phyloP scores from a whole-genome alignment of 2,888 invertebrate genomes.

The Euplagia quadripunctaria region DNA sequence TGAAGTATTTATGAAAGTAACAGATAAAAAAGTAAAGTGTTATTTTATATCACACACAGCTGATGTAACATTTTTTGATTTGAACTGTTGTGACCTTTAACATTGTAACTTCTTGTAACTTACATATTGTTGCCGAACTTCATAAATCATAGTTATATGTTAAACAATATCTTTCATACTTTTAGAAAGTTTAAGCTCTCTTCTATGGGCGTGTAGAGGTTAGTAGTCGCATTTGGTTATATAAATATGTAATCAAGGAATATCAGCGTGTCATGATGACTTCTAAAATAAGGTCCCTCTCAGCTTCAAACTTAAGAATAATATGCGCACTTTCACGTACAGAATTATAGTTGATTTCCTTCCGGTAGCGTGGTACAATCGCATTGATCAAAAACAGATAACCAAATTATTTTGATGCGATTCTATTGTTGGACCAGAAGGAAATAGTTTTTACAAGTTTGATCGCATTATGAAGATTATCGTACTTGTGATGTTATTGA shows the following conservation, averaged over 20 bases:
- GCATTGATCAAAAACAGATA: background rate
- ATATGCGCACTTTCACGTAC: slow-evolving; percentile 1
- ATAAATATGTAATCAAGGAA: background rate
- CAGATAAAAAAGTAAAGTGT: background rate
- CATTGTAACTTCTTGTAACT: background rate
- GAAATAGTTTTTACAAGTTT: background rate
- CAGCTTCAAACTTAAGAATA: background rate
- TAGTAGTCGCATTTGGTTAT: background rate
- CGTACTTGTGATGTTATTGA: background rate
- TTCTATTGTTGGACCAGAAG: background rate
- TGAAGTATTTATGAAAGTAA: background rate
- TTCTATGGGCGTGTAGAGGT: background rate
- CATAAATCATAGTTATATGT: background rate
- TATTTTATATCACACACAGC: too few relatives aligned
- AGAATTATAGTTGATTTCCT: background rate
- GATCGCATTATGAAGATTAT: background rate
- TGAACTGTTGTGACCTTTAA: too few relatives aligned
- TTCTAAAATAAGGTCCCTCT: background rate
- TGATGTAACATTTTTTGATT: too few relatives aligned
- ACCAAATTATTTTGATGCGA: background rate
- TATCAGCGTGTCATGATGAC: slow-evolving; percentile 5
- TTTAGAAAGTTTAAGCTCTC: background rate
- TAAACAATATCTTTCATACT: background rate
- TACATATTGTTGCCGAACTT: background rate
- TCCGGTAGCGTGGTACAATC: background rate